Base-by-base conservation (phyloP, 2,888 invertebrate genomes). In the Anthrax anthrax region DNA sequence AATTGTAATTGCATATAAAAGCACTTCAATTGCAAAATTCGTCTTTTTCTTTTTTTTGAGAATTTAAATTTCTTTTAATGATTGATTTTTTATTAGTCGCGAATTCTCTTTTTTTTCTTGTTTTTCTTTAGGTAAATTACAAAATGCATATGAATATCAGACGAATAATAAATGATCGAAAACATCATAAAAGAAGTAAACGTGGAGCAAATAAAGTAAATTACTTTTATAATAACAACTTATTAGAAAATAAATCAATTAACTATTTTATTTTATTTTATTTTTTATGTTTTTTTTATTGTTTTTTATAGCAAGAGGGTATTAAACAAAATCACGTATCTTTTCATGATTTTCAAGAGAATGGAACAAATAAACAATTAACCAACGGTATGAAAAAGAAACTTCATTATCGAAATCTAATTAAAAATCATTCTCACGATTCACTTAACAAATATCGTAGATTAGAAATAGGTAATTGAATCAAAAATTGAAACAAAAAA, bases 61-160 rank as follows among this genome's bases (percentile, higher is more conserved):
- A n/a, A n/a, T n/a, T n/a, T n/a, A n/a, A n/a, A n/a, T n/a, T n/a
- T n/a, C n/a, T n/a, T n/a, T n/a, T n/a, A n/a, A n/a, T n/a, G n/a
- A n/a, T n/a, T n/a, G n/a, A n/a, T n/a, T n/a, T n/a, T n/a, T n/a
- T n/a, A n/a, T n/a, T n/a, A n/a, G n/a, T n/a, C n/a, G n/a, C n/a
- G n/a, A n/a, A n/a, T n/a, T n/a, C n/a, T n/a, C n/a, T n/a, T n/a
- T n/a, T n/a, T n/a, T n/a, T n/a, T n/a, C n/a, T n/a, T n/a, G 46
- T 18, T 44, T 10, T 44, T 29, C 46, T 61, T 62, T 19, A 68
- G 66, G 78, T 81, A 51, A 89, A 86, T 73, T 89, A 91, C 69
- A 84, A 83, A 68, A 84, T 87, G 70, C 89, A 89, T 67, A 84
- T 87, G 80, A 90, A 90, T 63, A 88, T 89, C 63, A 75, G 90